Percentiles rank a stretch among this genome's conserved stretches.
Conservation (phyloP, 2,888 invertebrate species). For the Chrysomela aeneicollis region DNA sequence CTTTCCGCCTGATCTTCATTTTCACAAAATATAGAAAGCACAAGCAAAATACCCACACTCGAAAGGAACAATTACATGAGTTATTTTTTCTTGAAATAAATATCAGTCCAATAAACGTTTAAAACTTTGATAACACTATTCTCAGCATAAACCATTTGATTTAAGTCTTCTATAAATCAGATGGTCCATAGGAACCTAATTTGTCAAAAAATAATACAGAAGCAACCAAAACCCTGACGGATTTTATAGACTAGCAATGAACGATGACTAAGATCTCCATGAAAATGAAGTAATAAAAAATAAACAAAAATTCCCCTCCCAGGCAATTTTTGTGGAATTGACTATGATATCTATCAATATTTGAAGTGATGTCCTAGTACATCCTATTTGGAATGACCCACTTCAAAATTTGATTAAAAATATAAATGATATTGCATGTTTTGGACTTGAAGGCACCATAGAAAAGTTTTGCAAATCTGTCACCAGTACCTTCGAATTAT, state of each 20-base stretch:
- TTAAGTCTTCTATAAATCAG: constrained; percentile 1
- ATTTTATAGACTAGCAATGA: constrained; percentile 55
- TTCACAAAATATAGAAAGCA: neutral
- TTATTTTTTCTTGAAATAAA: constrained; percentile 40
- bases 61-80: constrained; percentile 29
- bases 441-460: neutral
- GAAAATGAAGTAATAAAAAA: constrained; percentile 44
- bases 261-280: constrained; percentile 48
- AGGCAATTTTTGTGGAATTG: neutral
- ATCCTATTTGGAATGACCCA: no score
- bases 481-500: neutral
- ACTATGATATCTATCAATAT: neutral
- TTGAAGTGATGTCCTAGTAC: neutral
- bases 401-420: no score
- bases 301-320: constrained; percentile 37
- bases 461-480: no score
- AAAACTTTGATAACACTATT: constrained; percentile 22
- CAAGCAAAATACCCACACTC: neutral
- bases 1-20: neutral
- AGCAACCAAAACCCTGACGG: constrained; percentile 52
- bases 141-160: constrained; percentile 14
- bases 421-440: neutral
- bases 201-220: constrained; percentile 46
- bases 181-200: neutral
- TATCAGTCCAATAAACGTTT: constrained; percentile 42